Base-by-base conservation (phyloP, 2,113 vertebrate species). In the Megaceryle torquata region DNA sequence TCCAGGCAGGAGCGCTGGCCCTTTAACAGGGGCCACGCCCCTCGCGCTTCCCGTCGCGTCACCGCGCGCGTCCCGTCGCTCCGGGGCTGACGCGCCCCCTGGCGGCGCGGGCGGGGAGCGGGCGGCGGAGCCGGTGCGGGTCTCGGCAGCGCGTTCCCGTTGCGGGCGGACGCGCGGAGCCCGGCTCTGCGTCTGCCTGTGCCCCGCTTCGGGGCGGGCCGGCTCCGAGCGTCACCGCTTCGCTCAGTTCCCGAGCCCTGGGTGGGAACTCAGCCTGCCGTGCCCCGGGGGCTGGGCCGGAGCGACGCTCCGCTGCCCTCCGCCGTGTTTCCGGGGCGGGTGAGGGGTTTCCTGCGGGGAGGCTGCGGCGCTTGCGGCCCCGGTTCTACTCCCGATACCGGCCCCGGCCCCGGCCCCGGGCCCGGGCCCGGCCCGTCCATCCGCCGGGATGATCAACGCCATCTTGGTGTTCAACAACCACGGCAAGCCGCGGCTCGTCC, bases 391-490 rank as follows among this genome's bases (percentile, higher is more conserved):
- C 24, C 61, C 46, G 43, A 51, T 33, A 24, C 35, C 28, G 43
- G 44, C 44, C 44, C 44, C 44, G 43, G 44, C 44, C 44, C 44
- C 44, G 44, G 48, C n/a, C 19, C 43, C 29, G 33, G 9, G 46
- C n/a, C 29, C 19, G 37, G 44, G 33, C 22, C 53, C 26, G n/a
- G 8, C 26, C 28, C 37, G 5, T 8, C 29, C 35, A 6, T 13
- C 67, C 89, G 61, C 48, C 79, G 70, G 53, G 43, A 99, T 99
- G 99, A 99, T 99, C 86, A 99, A 99, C 98, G 99, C 99, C 91
- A 99, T 99, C 96, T 98, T 99, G 79, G 99, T 99, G 96, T 99
- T 99, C 98, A 99, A 99, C 98, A 99, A 99, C 97, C 99, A 99
- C 93, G 99, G 99, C 39, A 99, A 99, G 97, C 99, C 99, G 44